Evolutionary conservation across 2,888 invertebrate species (phyloP).

Genomic region (Thalpophila matura): DNA sequence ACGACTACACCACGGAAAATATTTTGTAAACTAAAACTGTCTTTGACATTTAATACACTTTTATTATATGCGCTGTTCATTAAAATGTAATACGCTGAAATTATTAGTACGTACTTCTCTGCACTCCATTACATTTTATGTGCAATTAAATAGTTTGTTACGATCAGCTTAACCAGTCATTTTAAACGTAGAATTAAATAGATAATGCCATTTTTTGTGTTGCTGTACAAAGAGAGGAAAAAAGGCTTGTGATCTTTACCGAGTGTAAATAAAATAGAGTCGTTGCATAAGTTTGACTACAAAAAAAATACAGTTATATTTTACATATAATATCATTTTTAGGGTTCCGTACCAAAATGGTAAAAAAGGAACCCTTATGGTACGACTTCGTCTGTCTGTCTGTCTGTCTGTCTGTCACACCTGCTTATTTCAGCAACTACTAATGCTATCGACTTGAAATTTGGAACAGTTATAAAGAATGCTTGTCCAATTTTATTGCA

Average conservation of each 20-base stretch:
- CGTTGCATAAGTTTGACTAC: no score
- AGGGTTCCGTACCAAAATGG: no score
- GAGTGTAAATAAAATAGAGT: no score
- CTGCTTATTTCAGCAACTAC: no score
- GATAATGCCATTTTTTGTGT: constrained; percentile 17
- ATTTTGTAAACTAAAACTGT: constrained; percentile 39
- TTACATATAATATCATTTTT: no score
- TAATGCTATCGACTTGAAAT: no score
- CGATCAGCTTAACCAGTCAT: constrained; percentile 29
- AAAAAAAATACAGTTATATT: no score
- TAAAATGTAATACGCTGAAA: constrained; percentile 35
- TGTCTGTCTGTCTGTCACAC: no score
- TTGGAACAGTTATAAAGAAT: no score
- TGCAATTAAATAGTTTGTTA: constrained; percentile 46
- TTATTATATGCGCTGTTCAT: constrained; percentile 36
- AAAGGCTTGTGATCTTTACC: constrained; percentile 17
- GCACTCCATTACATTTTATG: constrained; percentile 37
- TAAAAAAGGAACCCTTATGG: no score
- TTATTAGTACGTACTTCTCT: constrained; percentile 34
- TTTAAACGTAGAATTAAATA: constrained; percentile 15
- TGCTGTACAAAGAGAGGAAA: constrained; percentile 1
- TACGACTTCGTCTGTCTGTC: no score
- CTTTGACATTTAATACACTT: constrained; percentile 42
- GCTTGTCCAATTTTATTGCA: no score
- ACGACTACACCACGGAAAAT: constrained; percentile 27